Base-by-base conservation (phyloP, 2,888 invertebrate genomes). In the Tipula helvola region DNA sequence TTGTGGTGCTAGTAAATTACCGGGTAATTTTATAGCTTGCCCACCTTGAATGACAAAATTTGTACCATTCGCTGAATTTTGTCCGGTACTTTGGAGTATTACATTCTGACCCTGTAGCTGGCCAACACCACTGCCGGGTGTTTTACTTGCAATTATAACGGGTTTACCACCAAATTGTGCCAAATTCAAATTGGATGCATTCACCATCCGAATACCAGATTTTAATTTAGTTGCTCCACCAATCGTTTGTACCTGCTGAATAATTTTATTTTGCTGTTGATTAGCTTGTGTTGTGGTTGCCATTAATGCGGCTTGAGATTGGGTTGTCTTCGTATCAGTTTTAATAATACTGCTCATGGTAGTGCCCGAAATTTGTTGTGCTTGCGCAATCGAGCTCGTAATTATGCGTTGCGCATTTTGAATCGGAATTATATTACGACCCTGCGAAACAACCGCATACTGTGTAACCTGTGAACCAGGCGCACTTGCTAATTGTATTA, bases 151-250 rank as follows among this genome's bases (percentile, higher is more conserved):
- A 85, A 94, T 90, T 86, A 94, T 90, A 13, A 94, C 92, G 39
- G 93, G 93, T 89, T 94, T 93, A 7, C 93, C 93, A 85, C 92
- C 92, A 42, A 93, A 91, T 87, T 93, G 93, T 0, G 93, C 92
- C 87, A 93, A 89, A 89, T 93, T 90, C 16, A 90, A 88, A 87
- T 89, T 89, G 16, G 92, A 90, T 1, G 93, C 91, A 88, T 92
- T 93, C 18, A 93, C 92, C 92, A 93, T 93, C 13, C 93, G 90
- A 86, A 93, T 92, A 71, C 86, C 87, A 47, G 87, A 87, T 87
- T 88, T 87, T 42, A 87, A 18, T 18, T 87, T 87, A 47, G 87
- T 86, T 16, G 88, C 87, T 2, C 88, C 88, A 88, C 91, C 93
- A 8, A 90, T 89, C 16, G 91, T 88, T 89, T 91, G 88, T 41